Conservation (phyloP, 2,888 invertebrate genomes). For the Gastracanthus pulcherrimus region DNA sequence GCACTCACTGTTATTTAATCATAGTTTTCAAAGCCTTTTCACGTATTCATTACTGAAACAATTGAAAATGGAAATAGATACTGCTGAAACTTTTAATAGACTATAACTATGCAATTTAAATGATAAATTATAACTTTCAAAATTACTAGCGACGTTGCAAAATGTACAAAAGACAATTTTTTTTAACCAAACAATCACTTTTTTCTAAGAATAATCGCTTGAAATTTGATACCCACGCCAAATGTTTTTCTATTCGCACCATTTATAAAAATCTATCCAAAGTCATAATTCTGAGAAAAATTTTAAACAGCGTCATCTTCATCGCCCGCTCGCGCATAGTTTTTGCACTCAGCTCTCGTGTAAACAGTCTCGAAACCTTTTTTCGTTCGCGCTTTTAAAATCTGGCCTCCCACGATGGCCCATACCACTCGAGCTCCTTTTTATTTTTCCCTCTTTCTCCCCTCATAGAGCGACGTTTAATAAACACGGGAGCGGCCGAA, state of each 20-base stretch:
- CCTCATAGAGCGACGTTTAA: background rate
- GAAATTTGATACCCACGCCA: background rate
- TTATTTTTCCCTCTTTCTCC: constrained; percentile 1
- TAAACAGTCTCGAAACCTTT: constrained; percentile 26
- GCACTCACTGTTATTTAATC: background rate
- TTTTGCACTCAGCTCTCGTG: constrained; percentile 37
- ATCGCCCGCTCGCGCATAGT: constrained; percentile 8
- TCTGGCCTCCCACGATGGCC: constrained; percentile 37
- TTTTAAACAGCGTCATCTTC: background rate
- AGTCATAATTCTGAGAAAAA: constrained; percentile 16
- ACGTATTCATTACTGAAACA: background rate
- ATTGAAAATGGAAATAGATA: background rate
- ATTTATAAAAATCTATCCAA: background rate
- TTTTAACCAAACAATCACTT: background rate
- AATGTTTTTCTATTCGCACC: background rate
- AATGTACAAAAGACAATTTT: too few species aligned
- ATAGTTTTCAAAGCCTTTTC: background rate
- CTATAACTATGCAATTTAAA: too few species aligned
- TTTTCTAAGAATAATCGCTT: background rate
- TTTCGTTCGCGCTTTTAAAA: constrained; percentile 4
- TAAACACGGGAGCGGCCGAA: constrained; percentile 5
- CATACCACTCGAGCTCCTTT: too few species aligned
- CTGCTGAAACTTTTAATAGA: background rate
- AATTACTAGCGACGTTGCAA: too few species aligned
- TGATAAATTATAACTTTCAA: too few species aligned